Conservation (phyloP, 2,113 vertebrate genomes). For the Galbula dea region DNA sequence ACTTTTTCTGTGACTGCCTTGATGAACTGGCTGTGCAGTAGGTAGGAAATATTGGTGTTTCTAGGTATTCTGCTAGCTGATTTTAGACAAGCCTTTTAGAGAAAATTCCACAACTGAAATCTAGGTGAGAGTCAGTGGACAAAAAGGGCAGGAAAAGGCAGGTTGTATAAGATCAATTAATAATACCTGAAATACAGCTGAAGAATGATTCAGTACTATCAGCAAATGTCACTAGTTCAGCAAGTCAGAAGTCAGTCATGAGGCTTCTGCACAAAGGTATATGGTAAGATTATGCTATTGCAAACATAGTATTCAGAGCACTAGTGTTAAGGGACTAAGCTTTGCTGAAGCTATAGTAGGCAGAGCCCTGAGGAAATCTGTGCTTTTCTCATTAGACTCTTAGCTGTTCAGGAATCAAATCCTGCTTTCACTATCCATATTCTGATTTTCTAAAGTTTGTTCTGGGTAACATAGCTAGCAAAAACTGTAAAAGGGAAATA, state of each 20-base stretch:
- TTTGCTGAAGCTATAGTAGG: neutral
- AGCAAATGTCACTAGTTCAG: neutral
- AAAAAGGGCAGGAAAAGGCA: neutral
- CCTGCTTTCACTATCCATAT: neutral
- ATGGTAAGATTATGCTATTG: neutral
- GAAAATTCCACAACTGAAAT: neutral
- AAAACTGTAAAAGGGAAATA: neutral
- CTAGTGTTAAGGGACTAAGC: neutral
- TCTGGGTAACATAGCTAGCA: neutral
- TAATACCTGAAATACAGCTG: neutral
- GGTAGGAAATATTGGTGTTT: neutral
- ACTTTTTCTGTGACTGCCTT: neutral
- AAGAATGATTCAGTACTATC: neutral
- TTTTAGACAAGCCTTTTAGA: neutral
- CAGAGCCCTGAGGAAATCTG: neutral
- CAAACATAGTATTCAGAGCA: neutral
- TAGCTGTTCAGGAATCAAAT: neutral
- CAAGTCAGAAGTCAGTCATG: neutral
- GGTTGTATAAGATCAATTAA: neutral
- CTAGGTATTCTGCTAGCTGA: neutral
- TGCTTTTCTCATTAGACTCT: neutral
- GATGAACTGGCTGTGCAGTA: neutral
- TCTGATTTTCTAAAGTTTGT: neutral
- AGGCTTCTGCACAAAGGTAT: neutral
- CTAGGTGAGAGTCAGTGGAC: neutral